These are phyloP conservation scores for Lacanobia wlatinum DNA, from an alignment of 2,888 invertebrate species.

Conservation along the genomic window DNA sequence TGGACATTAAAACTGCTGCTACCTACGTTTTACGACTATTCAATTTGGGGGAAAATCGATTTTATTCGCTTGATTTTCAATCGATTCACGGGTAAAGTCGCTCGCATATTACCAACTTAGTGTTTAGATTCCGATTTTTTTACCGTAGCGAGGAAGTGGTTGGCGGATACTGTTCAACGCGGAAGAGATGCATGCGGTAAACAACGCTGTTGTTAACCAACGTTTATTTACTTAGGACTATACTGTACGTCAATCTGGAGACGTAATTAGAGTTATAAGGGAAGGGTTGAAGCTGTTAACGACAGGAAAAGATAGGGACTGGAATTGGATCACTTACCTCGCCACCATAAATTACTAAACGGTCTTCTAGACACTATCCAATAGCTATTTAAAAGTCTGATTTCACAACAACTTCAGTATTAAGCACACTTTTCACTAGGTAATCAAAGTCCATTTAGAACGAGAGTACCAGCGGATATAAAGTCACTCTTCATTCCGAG, in stretches of 20 bases:
- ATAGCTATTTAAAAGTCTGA: conserved; percentile 39
- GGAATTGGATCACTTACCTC: conserved; percentile 50
- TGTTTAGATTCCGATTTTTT: conserved; percentile 78
- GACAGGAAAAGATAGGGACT: conserved; percentile 28
- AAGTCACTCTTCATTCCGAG: conserved; percentile 79
- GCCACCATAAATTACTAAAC: not conserved
- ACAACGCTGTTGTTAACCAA: conserved; percentile 75
- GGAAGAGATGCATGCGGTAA: conserved; percentile 77
- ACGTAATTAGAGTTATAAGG: conserved; percentile 59
- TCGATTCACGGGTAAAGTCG: conserved; percentile 86
- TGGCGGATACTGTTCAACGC: conserved; percentile 79
- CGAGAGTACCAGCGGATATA: conserved; percentile 62
- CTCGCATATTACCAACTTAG: conserved; percentile 72
- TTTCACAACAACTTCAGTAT: conserved; percentile 38
- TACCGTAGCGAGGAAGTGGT: conserved; percentile 84
- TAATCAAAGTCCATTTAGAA: conserved; percentile 64
- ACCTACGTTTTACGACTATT: conserved; percentile 88
- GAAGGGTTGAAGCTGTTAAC: conserved; percentile 30
- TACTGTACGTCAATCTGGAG: conserved; percentile 61
- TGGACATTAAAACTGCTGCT: conserved; percentile 87
- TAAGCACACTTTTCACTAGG: conserved; percentile 58
- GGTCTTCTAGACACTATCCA: not conserved
- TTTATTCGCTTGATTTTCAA: conserved; percentile 89
- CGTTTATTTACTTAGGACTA: conserved; percentile 70
- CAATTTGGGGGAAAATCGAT: conserved; percentile 91